phyloP scores from a whole-genome alignment of 2,113 vertebrate species.

The Aptenodytes patagonicus region DNA sequence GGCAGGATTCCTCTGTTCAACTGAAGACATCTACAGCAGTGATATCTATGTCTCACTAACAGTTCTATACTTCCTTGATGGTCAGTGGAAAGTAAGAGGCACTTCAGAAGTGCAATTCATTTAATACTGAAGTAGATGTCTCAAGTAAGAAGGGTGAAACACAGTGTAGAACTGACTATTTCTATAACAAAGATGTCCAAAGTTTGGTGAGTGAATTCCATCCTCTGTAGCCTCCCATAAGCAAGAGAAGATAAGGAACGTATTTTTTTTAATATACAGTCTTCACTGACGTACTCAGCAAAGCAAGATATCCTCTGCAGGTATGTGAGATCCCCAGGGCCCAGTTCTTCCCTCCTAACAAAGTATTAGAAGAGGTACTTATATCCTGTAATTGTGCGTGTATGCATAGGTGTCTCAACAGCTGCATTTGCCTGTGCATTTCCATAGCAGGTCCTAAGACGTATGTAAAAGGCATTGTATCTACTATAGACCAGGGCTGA shows the following conservation, averaged over 20 bases:
- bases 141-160: not conserved
- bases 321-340: not conserved
- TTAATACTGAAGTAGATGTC: not conserved
- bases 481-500: not conserved
- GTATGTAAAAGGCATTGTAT: not conserved
- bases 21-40: not conserved
- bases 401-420: not conserved
- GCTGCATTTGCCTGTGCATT: not conserved
- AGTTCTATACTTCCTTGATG: not conserved
- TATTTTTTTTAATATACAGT: not conserved
- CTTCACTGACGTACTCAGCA: not conserved
- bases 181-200: not conserved
- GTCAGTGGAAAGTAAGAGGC: not conserved
- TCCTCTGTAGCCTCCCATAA: not conserved
- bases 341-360: not conserved
- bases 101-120: not conserved
- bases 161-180: not conserved
- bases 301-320: not conserved
- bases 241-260: not conserved
- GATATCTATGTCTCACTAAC: not conserved
- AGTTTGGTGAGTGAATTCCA: not conserved
- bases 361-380: not conserved
- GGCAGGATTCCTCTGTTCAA: not conserved
- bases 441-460: not conserved
- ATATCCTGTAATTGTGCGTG: not conserved